A percentile compares a stretch with the other conserved stretches of the same genome.
Conservation (phyloP, 1,140 invertebrate species). For the Aphelinus certus region DNA sequence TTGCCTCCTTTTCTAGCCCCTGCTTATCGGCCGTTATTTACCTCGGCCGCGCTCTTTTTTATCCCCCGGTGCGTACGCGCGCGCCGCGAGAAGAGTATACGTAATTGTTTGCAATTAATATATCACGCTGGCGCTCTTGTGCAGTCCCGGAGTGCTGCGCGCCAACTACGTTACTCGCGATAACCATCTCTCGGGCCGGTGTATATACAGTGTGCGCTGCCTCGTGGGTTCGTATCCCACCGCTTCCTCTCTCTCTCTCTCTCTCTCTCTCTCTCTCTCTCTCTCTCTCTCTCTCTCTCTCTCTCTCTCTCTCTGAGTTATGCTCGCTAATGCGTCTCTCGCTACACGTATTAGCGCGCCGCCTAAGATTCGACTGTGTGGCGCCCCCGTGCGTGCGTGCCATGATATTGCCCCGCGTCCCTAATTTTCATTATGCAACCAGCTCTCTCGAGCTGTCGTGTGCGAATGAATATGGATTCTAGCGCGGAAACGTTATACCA, state of each 20-base stretch:
- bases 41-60: neutral
- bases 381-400: too few species aligned
- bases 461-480: too few species aligned
- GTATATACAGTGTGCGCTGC: too few species aligned
- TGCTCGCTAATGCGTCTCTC: neutral
- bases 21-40: constrained; percentile 2
- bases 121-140: constrained; percentile 45
- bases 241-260: neutral
- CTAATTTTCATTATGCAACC: too few species aligned
- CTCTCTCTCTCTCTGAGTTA: neutral
- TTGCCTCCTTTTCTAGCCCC: neutral
- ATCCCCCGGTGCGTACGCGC: neutral
- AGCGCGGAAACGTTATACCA: too few species aligned
- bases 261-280: neutral
- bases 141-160: constrained; percentile 40
- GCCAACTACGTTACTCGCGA: constrained; percentile 45
- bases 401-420: too few species aligned
- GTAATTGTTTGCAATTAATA: constrained; percentile 60
- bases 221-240: too few species aligned
- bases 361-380: too few species aligned
- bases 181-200: constrained; percentile 30
- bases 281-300: neutral
- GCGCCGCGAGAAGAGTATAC: constrained; percentile 40
- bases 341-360: neutral
- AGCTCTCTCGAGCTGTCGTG: too few species aligned